Conservation (phyloP, 2,888 invertebrate genomes). For the Aproaerema taeniolella region DNA sequence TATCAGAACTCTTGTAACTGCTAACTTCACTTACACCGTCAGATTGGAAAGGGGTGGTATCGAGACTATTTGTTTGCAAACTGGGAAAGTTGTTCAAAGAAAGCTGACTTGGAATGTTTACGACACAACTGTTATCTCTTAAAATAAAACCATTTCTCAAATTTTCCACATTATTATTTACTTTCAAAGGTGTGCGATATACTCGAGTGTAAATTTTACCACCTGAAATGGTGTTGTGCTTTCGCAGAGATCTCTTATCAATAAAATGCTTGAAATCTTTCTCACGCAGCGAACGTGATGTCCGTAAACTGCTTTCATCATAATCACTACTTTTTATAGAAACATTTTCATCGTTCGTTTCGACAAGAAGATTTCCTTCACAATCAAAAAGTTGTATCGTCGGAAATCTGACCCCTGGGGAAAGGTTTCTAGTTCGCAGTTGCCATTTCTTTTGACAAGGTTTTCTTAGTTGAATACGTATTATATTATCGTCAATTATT, state of each 20-base stretch:
- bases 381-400: slow-evolving; percentile 80
- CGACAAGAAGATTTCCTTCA: slow-evolving; percentile 78
- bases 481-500: slow-evolving; percentile 73
- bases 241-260: slow-evolving; percentile 46
- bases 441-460: slow-evolving; percentile 81
- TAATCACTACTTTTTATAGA: slow-evolving; percentile 65
- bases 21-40: slow-evolving; percentile 63
- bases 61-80: slow-evolving; percentile 51
- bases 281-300: slow-evolving; percentile 55
- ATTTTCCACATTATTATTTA: slow-evolving; percentile 30
- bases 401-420: slow-evolving; percentile 77
- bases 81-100: slow-evolving; percentile 44
- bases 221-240: slow-evolving; percentile 65
- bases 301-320: slow-evolving; percentile 40
- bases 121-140: slow-evolving; percentile 43
- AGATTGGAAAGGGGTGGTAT: slow-evolving; percentile 55
- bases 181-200: slow-evolving; percentile 38
- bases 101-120: slow-evolving; percentile 67
- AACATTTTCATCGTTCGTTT: slow-evolving; percentile 77
- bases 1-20: slow-evolving; percentile 73
- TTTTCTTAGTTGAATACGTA: slow-evolving; percentile 79
- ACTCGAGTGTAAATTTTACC: slow-evolving; percentile 64
- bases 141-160: slow-evolving; percentile 38
- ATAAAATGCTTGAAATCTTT: slow-evolving; percentile 60
- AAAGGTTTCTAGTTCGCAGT: slow-evolving; percentile 79